Evolutionary conservation across 2,888 invertebrate species (phyloP).

Genomic region (Tetropium fuscum): DNA sequence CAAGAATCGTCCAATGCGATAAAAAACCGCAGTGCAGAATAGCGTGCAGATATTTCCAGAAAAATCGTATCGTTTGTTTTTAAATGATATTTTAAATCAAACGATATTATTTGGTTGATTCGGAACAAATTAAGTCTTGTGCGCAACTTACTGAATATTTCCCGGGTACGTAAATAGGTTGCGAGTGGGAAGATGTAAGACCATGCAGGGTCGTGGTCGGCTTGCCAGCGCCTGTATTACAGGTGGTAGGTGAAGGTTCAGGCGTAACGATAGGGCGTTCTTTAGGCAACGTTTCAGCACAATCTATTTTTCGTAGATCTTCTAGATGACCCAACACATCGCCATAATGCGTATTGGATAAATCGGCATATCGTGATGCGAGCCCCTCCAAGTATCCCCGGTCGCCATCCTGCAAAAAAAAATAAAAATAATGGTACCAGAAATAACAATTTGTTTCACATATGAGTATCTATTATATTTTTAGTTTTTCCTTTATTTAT

Average conservation of each 20-base stretch:
- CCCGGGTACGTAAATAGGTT: slow-evolving; percentile 92
- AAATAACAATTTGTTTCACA: too few species aligned
- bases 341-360: slow-evolving; percentile 90
- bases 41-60: too few species aligned
- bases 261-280: slow-evolving; percentile 69
- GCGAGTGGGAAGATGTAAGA: slow-evolving; percentile 85
- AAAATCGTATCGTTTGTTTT: too few species aligned
- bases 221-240: slow-evolving; percentile 67
- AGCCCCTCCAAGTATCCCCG: slow-evolving; percentile 88
- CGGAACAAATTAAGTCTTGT: too few species aligned
- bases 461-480: too few species aligned
- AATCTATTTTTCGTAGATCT: slow-evolving; percentile 83
- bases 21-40: too few species aligned
- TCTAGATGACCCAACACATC: slow-evolving; percentile 90
- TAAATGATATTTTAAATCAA: too few species aligned
- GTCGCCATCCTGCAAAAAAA: slow-evolving; percentile 80
- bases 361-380: slow-evolving; percentile 89
- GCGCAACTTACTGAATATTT: slow-evolving; percentile 88
- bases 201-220: slow-evolving; percentile 70
- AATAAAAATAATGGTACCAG: background rate
- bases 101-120: too few species aligned
- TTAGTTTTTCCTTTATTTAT: too few species aligned
- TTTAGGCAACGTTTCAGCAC: slow-evolving; percentile 75
- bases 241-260: slow-evolving; percentile 56
- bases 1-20: too few species aligned